These are phyloP conservation scores for Antheraea yamamai DNA, from an alignment of 2,888 invertebrate genomes.

Conservation along the genomic window DNA sequence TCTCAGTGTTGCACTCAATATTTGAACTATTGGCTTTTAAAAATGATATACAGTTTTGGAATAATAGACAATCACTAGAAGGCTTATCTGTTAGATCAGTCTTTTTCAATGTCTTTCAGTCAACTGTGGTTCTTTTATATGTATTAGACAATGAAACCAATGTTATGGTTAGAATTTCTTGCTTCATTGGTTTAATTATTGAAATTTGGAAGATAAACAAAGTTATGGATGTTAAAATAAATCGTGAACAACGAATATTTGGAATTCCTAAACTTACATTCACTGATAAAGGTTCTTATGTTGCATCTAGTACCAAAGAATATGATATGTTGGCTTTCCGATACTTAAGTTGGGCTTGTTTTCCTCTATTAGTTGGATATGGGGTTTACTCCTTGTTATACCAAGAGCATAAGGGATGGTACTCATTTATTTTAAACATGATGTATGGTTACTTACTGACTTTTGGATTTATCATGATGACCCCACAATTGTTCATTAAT, in stretches of 20 bases:
- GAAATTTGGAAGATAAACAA: constrained; percentile 99
- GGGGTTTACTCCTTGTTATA: constrained; percentile 97
- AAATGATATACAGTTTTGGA: constrained; percentile 99
- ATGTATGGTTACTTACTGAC: constrained; percentile 98
- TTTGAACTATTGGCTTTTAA: constrained; percentile 99
- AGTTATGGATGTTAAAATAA: constrained; percentile 89
- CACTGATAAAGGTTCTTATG: constrained; percentile 98
- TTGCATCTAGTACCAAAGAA: constrained; percentile 94
- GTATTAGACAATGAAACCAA: constrained; percentile 99
- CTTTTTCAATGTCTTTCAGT: constrained; percentile 99
- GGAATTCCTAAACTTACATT: constrained; percentile 92
- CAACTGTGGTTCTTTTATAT: constrained; percentile 96
- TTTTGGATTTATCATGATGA: constrained; percentile 99
- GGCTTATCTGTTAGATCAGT: constrained; percentile 98
- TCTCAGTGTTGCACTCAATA: constrained; percentile 97
- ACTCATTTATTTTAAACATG: constrained; percentile 98
- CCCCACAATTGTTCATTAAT: constrained; percentile 99
- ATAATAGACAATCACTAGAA: constrained; percentile 97
- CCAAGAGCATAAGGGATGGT: constrained; percentile 99
- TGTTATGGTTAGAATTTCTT: constrained; percentile 96
- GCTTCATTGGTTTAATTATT: constrained; percentile 96
- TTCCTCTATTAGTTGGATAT: constrained; percentile 96
- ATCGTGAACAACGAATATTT: constrained; percentile 87
- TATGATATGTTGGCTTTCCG: constrained; percentile 98
- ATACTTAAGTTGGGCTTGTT: constrained; percentile 97